phyloP scores from a whole-genome alignment of 2,797 vertebrate genomes.

The Chrosomus eos region DNA sequence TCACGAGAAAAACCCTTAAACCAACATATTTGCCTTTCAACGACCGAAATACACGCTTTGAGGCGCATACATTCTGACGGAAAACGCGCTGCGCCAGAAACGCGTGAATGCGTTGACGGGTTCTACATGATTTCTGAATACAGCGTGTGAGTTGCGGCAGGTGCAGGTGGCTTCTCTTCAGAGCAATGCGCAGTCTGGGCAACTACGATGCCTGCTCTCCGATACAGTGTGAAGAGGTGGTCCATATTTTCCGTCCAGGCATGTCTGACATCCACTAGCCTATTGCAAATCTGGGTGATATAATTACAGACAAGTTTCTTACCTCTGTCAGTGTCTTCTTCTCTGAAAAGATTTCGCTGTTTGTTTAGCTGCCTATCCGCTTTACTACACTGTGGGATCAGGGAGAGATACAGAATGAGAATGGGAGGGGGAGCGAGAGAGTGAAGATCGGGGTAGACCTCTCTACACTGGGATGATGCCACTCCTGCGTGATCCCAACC shows the following conservation, averaged over 20 bases:
- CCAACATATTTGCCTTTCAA: neutral
- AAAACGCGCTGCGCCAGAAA: neutral
- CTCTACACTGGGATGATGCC: constrained; percentile 30
- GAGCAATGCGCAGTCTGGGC: constrained; percentile 41
- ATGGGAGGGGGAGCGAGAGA: constrained; percentile 27
- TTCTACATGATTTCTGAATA: neutral
- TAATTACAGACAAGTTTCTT: constrained; percentile 28
- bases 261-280: neutral
- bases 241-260: neutral
- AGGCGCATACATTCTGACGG: neutral
- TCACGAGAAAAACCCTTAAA: neutral
- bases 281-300: neutral
- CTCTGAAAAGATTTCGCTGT: constrained; percentile 37
- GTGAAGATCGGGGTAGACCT: constrained; percentile 32
- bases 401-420: constrained; percentile 36
- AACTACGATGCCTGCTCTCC: constrained; percentile 8
- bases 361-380: constrained; percentile 46
- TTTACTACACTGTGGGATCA: constrained; percentile 49
- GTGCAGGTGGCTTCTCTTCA: constrained; percentile 44
- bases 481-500: constrained; percentile 29
- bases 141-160: neutral
- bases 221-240: neutral
- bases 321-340: constrained; percentile 38
- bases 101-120: neutral
- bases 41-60: neutral